Evolutionary conservation across 2,797 vertebrate species (phyloP), one percentile per base, ranked within the genome.

Genomic region (Orientallactaga sibirica): DNA sequence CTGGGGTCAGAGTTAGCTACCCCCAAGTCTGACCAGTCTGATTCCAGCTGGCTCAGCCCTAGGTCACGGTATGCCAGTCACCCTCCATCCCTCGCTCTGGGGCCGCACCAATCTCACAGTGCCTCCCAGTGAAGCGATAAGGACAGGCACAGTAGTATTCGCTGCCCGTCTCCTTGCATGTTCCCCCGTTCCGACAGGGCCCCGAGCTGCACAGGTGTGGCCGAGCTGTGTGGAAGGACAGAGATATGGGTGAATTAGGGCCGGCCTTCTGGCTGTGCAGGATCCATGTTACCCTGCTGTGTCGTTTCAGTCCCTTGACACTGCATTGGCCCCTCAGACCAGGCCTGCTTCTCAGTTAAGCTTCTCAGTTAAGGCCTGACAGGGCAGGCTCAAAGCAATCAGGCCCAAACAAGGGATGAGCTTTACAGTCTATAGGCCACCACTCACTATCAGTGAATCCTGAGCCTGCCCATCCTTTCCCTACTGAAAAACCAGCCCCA

Each of bases 61-160:
- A 22, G 89, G 74, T 58, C 48, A 71, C 25, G 0, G 20, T 68
- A n/a, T 14, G 80, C 37, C 67, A 8, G 1, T 15, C 55, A 22
- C 41, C 82, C 43, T 48, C 20, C 29, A 15, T 3, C 73, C 25
- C 9, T 3, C 33, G 22, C 43, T 25, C 43, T 25, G 27, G 48
- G 48, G 37, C 98, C 99, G 97, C 98, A 99, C 99, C 99, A 41
- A 99, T 99, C 98, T 99, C 99, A 20, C 99, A 99, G 98, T 99
- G 99, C 97, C 98, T 99, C 73, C 99, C 99, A 0, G 99, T 99
- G 98, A 99, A 99, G 77, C 99, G 99, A 98, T 99, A 99, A 1
- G 99, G 99, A 98, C 99, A 99, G 97, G 98, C 97, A 95, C 99
- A 99, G 96, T 97, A 98, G 98, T 99, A 99, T 92, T 98, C 98